A percentile compares a stretch with the other conserved stretches of the same genome.
phyloP scores from a whole-genome alignment of 2,888 invertebrate species.

The Epinotia demarniana region DNA sequence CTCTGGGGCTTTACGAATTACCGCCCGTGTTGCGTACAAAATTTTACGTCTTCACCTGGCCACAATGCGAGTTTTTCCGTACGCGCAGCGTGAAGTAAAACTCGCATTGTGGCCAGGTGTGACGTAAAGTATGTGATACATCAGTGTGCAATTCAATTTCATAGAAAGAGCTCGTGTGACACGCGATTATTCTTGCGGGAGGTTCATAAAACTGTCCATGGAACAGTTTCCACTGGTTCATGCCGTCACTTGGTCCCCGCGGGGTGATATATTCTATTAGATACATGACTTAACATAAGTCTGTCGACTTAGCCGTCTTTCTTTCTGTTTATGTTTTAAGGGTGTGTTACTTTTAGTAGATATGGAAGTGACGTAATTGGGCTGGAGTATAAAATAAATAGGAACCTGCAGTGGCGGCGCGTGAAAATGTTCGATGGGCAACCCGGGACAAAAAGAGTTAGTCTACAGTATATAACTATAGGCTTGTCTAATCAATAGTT shows the following conservation, averaged over 20 bases:
- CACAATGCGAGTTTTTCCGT: too few species aligned
- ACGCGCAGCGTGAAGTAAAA: too few species aligned
- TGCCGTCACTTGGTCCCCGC: slow-evolving; percentile 22
- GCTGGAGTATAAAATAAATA: neutral
- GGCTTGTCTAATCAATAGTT: too few species aligned
- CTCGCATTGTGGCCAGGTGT: too few species aligned
- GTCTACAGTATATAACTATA: too few species aligned
- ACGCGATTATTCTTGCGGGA: slow-evolving; percentile 31
- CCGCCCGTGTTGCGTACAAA: too few species aligned
- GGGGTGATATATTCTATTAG: slow-evolving; percentile 22
- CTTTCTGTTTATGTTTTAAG: slow-evolving; percentile 1
- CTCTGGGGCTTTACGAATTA: too few species aligned
- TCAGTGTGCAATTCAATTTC: slow-evolving; percentile 34
- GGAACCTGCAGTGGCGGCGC: too few species aligned
- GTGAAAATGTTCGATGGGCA: too few species aligned
- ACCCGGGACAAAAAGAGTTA: too few species aligned
- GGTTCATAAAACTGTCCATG: slow-evolving; percentile 46
- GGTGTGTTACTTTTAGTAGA: neutral
- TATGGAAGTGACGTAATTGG: neutral
- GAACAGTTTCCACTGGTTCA: slow-evolving; percentile 25
- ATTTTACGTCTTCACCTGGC: too few species aligned
- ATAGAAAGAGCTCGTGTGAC: slow-evolving; percentile 28
- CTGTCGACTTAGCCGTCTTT: slow-evolving; percentile 8
- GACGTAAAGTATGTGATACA: slow-evolving; percentile 24
- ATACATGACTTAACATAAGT: slow-evolving; percentile 30